Conservation (phyloP, 2,888 invertebrate genomes). For the Lordiphosa fenestrarum region DNA sequence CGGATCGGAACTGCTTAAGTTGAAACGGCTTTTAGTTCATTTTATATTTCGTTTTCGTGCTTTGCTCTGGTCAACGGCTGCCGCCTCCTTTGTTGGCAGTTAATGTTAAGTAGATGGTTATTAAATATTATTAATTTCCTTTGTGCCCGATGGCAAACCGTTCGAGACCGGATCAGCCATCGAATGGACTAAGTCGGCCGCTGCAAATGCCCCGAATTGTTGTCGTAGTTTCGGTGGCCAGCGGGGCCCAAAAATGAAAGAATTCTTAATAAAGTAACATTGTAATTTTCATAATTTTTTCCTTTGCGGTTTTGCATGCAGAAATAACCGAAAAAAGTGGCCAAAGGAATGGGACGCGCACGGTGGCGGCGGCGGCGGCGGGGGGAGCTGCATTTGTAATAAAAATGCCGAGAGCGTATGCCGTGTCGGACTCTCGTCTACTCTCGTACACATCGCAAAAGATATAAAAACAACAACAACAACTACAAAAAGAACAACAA, state of each 20-base stretch:
- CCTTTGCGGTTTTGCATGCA: too few relatives aligned
- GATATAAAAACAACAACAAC: constrained; percentile 31
- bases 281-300: too few relatives aligned
- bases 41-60: background rate
- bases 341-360: background rate
- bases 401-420: constrained; percentile 52
- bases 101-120: constrained; percentile 26
- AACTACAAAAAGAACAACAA: constrained; percentile 5
- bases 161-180: too few relatives aligned
- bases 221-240: too few relatives aligned
- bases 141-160: too few relatives aligned
- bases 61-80: background rate
- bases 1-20: constrained; percentile 65
- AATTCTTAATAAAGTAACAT: too few relatives aligned
- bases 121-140: constrained; percentile 1
- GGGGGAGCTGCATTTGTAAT: constrained; percentile 28
- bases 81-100: constrained; percentile 6
- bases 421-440: constrained; percentile 6
- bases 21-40: constrained; percentile 53
- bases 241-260: too few relatives aligned
- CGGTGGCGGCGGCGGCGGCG: too few relatives aligned
- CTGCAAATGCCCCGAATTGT: too few relatives aligned
- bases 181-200: too few relatives aligned
- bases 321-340: too few relatives aligned
- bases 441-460: constrained; percentile 20